Base-by-base conservation (phyloP, 2,797 vertebrate genomes). In the Crocidura indochinensis region DNA sequence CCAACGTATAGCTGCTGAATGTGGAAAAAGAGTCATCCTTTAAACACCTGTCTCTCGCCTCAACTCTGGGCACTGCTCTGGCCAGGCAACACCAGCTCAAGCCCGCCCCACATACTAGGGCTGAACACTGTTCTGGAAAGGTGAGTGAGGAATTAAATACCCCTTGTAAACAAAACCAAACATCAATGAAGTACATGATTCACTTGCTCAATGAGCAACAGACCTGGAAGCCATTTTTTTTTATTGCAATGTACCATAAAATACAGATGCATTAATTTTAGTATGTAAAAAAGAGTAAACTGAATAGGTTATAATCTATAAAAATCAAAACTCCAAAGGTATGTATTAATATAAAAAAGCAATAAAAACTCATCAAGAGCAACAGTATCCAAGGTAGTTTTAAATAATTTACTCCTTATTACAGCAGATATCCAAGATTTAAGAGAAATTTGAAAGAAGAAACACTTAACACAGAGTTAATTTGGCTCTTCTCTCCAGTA, bases 121-220 rank as follows among this genome's bases (percentile, higher is more conserved):
- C 46, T 10, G 75, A 69, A 68, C 62, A 69, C 0, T 26, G 53
- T 22, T 29, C 76, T 67, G 77, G 8, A 19, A 46, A 65, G 46
- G 24, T 9, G 1, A 9, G 0, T 31, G 47, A 49, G 46, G 49
- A 56, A 67, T 64, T 24, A 64, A 38, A 56, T 0, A 69, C 6
- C 73, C 65, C 74, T 72, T 44, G 53, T 78, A 84, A 88, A 86
- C 8, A 60, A 60, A 95, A 27, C 9, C 10, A 88, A 87, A 80
- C 80, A 38, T 27, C 14, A 29, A 22, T n/a, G 22, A 11, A 1
- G 8, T 60, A 7, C 69, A 44, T 1, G 10, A 79, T 38, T 73
- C 10, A 65, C n/a, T 53, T 26, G 49, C 72, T 91, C 62, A 47
- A 15, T 69, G 38, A 88, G 62, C 31, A 93, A 46, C 29, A 29